A percentile compares a stretch with the other conserved stretches of the same genome.
phyloP scores from a whole-genome alignment of 1,140 invertebrate species.

The Drosophila elegans region DNA sequence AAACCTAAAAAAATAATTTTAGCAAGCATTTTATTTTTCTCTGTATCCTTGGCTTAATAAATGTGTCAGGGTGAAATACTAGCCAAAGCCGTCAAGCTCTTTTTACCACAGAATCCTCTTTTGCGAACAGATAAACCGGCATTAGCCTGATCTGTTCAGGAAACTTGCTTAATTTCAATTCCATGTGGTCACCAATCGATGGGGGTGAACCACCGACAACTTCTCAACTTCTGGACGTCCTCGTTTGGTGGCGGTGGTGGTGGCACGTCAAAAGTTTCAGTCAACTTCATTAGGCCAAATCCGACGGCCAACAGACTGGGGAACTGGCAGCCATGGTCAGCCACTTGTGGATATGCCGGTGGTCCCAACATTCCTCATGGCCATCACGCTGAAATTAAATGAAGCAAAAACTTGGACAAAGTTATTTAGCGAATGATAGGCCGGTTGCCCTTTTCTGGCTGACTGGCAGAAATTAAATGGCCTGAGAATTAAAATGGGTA shows the following conservation, averaged over 20 bases:
- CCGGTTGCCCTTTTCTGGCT: slow-evolving; percentile 43
- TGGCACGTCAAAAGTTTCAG: slow-evolving; percentile 61
- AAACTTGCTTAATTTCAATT: slow-evolving; percentile 61
- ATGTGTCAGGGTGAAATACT: slow-evolving; percentile 3
- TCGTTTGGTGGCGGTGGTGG: slow-evolving; percentile 6
- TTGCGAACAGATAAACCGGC: slow-evolving; percentile 15
- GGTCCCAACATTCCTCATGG: slow-evolving; percentile 2
- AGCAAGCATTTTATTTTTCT: too few species aligned
- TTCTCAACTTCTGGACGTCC: slow-evolving; percentile 3
- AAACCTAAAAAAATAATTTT: too few species aligned
- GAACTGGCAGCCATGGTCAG: slow-evolving; percentile 31
- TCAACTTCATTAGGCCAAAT: slow-evolving; percentile 73
- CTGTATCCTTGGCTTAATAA: background rate
- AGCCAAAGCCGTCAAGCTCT: background rate
- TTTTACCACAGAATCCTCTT: slow-evolving; percentile 1
- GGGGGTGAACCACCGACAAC: slow-evolving; percentile 16
- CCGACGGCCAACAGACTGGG: slow-evolving; percentile 59
- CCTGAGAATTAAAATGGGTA: slow-evolving; percentile 6
- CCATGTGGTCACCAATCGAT: slow-evolving; percentile 37
- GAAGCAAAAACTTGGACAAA: slow-evolving; percentile 68
- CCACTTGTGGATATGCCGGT: slow-evolving; percentile 70
- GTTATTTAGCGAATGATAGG: slow-evolving; percentile 58
- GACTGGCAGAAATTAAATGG: slow-evolving; percentile 40
- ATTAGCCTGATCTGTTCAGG: slow-evolving; percentile 22
- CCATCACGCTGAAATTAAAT: slow-evolving; percentile 59